Conservation (phyloP, 2,797 vertebrate species). For the Mormyrops attenuatus region DNA sequence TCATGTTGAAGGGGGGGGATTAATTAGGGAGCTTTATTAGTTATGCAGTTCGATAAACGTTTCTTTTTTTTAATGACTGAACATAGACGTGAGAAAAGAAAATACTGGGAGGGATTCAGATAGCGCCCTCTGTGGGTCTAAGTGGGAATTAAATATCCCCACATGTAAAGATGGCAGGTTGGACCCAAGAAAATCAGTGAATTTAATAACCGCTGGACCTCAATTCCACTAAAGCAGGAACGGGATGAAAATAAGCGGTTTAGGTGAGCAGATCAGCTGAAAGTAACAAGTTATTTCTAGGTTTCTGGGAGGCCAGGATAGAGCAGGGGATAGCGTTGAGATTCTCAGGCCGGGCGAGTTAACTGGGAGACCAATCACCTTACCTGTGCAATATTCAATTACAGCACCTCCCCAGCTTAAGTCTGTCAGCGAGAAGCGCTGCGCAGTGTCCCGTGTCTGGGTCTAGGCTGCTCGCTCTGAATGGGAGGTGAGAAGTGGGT, state of each 20-base stretch:
- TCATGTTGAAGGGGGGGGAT: neutral
- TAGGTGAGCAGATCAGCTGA: neutral
- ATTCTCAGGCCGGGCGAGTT: neutral
- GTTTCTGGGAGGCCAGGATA: neutral
- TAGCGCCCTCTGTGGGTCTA: neutral
- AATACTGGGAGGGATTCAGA: neutral
- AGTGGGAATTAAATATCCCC: neutral
- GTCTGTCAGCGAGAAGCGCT: neutral
- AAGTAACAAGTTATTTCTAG: neutral
- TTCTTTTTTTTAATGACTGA: neutral
- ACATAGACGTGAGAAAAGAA: neutral
- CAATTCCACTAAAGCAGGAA: neutral
- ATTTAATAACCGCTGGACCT: neutral
- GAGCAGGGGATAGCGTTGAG: neutral
- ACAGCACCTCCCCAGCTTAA: neutral
- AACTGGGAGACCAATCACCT: neutral
- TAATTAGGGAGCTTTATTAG: conserved; percentile 1
- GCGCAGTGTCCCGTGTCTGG: neutral
- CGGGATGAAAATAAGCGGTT: neutral
- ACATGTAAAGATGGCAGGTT: neutral
- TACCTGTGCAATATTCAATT: neutral
- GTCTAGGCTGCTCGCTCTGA: neutral
- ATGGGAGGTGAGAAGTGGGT: neutral
- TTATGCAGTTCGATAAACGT: neutral
- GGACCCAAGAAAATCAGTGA: neutral